A percentile compares a stretch with the other conserved stretches of the same genome.
Evolutionary conservation across 2,888 invertebrate species (phyloP).

Genomic region (Melieria crassipennis): DNA sequence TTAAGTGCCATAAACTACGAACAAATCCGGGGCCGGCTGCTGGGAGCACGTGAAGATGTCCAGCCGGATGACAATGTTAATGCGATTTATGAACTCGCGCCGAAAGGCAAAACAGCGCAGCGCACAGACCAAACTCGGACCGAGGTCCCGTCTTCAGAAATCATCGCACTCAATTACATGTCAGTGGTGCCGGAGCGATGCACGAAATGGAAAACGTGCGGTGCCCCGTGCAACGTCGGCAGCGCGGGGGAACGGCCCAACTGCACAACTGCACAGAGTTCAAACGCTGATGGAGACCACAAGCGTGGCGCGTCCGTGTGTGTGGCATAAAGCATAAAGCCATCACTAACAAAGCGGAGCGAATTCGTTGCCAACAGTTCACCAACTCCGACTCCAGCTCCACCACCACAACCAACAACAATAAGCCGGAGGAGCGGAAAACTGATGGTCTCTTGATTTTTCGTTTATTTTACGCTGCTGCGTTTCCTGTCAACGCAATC

Average conservation of each 20-base stretch:
- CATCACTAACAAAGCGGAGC: slow-evolving; percentile 35
- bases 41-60: slow-evolving; percentile 18
- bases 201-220: slow-evolving; percentile 33
- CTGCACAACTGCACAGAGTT: slow-evolving; percentile 21
- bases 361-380: slow-evolving; percentile 29
- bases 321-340: slow-evolving; percentile 27
- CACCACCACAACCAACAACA: slow-evolving; percentile 14
- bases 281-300: slow-evolving; percentile 18
- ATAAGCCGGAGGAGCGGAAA: background rate
- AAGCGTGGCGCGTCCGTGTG: slow-evolving; percentile 17
- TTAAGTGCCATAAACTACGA: slow-evolving; percentile 26
- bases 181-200: slow-evolving; percentile 16
- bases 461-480: slow-evolving; percentile 16
- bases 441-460: slow-evolving; percentile 16
- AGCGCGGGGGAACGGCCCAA: background rate
- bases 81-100: slow-evolving; percentile 37
- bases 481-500: slow-evolving; percentile 10
- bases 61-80: slow-evolving; percentile 37
- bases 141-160: slow-evolving; percentile 26
- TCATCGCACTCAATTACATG: slow-evolving; percentile 38
- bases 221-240: background rate
- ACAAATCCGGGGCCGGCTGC: slow-evolving; percentile 10
- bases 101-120: slow-evolving; percentile 14
- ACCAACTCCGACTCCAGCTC: background rate
- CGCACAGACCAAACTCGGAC: background rate